Evolutionary conservation across 2,888 invertebrate species (phyloP), one percentile per base, ranked within the genome.

Genomic region (Parnassius smintheus): DNA sequence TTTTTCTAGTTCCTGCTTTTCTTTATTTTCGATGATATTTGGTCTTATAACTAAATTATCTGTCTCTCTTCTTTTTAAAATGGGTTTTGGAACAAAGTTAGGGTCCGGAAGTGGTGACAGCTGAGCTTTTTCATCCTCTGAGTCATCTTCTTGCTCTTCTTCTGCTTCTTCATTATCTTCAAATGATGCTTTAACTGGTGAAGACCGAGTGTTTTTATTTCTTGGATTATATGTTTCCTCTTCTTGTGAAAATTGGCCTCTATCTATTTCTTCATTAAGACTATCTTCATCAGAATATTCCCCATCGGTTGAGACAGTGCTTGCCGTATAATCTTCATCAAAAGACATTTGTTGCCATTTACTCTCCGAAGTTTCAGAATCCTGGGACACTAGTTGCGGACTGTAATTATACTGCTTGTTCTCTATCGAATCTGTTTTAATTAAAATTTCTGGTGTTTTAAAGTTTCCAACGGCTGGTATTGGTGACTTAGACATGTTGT

Each of bases 51-150:
- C 58, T 56, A 50, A 46, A n/a, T 53, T 68, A 53, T 91, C 81
- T 42, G 78, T 72, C 68, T 92, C 93, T 63, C 93, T 89, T 61
- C 93, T 92, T 77, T 96, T 96, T 12, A 96, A 78, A 71, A 96
- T 96, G 0, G 96, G 96, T 78, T 96, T 96, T 0, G 96, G 96
- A 45, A 95, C 84, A 74, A 95, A 94, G 79, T 94, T 95, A 0
- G 95, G 94, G 79, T 94, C 94, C 0, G 94, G 94, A 53, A 94
- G 82, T n/a, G 94, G 94, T 64, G 92, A 82, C 1, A 93, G 94
- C 70, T 94, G 94, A 0, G 93, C 90, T 2, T 93, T 81, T 68
- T 94, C 93, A 64, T 92, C 92, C 67, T 94, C 94, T 0, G 93
- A 93, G 74, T 93, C 66, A 42, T 64, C 50, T 44, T 49, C 53